phyloP scores from a whole-genome alignment of 2,797 vertebrate species.

The Aselliscus stoliczkanus region DNA sequence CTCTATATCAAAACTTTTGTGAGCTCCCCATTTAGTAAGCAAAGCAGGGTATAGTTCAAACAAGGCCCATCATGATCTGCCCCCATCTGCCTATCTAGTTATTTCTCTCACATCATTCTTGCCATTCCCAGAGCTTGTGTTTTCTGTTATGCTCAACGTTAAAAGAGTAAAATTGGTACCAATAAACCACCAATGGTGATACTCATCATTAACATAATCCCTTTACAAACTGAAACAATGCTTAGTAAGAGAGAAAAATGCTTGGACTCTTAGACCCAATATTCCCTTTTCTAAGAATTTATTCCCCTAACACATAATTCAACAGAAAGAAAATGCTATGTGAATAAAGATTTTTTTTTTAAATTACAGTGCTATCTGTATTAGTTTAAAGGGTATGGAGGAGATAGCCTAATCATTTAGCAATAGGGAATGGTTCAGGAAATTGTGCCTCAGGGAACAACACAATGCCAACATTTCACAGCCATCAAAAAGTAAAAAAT shows the following conservation, averaged over 20 bases:
- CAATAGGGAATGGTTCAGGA: background rate
- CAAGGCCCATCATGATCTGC: background rate
- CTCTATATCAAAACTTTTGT: background rate
- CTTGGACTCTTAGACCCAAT: background rate
- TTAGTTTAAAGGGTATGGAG: background rate
- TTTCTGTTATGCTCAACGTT: background rate
- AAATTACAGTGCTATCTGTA: background rate
- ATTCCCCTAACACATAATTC: slow-evolving; percentile 3
- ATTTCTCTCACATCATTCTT: background rate
- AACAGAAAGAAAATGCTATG: background rate
- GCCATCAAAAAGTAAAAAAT: background rate
- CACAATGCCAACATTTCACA: background rate
- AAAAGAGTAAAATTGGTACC: background rate
- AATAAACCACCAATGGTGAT: background rate
- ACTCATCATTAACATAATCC: background rate
- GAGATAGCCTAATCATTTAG: background rate
- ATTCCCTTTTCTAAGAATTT: background rate
- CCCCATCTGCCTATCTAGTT: background rate
- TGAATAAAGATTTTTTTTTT: background rate
- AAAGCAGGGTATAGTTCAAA: background rate
- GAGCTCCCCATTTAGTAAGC: background rate
- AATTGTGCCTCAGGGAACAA: background rate
- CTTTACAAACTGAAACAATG: background rate
- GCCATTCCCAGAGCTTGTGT: background rate
- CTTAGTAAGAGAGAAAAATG: background rate